A percentile compares a stretch with the other conserved stretches of the same genome.
Conservation (phyloP, 2,113 vertebrate genomes). For the Rhabdomys dilectus region DNA sequence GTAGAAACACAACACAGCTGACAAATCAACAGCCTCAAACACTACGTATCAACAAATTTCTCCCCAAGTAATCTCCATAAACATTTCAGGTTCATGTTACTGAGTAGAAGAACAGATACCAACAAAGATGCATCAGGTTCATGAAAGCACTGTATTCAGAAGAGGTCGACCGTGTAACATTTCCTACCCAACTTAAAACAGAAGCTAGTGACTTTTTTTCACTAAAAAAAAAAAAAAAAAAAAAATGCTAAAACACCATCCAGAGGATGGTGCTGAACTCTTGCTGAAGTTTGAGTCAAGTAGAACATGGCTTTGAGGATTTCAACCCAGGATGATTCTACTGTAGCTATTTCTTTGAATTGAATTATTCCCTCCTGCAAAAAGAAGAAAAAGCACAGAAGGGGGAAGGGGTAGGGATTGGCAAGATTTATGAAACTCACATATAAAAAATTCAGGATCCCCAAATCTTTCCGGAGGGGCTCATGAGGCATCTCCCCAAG, state of each 20-base stretch:
- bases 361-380: not conserved
- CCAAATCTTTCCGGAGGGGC: not conserved
- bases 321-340: not conserved
- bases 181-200: not conserved
- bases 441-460: not conserved
- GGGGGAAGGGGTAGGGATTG: rapidly evolving
- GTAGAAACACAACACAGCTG: not conserved
- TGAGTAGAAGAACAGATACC: not conserved
- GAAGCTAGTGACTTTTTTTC: not conserved
- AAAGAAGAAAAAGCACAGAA: not conserved
- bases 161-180: not conserved
- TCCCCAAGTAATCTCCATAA: not conserved
- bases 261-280: not conserved
- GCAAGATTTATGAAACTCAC: not conserved
- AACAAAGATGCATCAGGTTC: not conserved
- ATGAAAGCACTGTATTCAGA: slow-evolving; percentile 26
- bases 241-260: not conserved
- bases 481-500: too few species aligned
- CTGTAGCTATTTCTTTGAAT: not conserved
- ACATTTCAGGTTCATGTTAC: not conserved
- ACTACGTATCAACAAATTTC: not conserved
- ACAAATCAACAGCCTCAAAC: not conserved
- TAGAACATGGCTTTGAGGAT: not conserved
- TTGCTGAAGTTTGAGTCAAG: not conserved
- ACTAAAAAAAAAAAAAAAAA: too few species aligned